Evolutionary conservation across 2,113 vertebrate species (phyloP).

Genomic region (Romanogobio albipinnatus): DNA sequence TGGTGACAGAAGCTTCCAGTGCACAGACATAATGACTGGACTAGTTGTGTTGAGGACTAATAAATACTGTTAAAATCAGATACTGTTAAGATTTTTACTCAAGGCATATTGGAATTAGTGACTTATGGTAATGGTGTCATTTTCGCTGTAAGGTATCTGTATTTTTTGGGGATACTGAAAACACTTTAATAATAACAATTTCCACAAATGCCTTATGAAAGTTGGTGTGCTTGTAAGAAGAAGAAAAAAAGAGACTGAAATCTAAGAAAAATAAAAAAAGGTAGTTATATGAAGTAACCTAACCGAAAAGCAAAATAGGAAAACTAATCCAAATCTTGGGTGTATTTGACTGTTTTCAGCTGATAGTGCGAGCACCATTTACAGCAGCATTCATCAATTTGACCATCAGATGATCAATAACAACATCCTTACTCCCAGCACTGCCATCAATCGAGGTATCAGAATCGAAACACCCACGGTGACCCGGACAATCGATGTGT

Average conservation of each 20-base stretch:
- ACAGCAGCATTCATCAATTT: slow-evolving; percentile 56
- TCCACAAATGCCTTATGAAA: not conserved
- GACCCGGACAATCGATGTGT: slow-evolving; percentile 78
- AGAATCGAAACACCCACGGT: slow-evolving; percentile 78
- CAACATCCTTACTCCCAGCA: slow-evolving; percentile 69
- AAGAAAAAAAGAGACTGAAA: too few species aligned
- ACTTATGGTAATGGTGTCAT: too few species aligned
- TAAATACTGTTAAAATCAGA: too few species aligned
- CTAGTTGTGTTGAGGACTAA: too few species aligned
- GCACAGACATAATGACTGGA: too few species aligned
- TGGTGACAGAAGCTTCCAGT: too few species aligned
- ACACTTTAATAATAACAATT: not conserved
- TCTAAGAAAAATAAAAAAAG: too few species aligned
- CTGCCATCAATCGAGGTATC: slow-evolving; percentile 80
- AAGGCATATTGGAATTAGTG: too few species aligned
- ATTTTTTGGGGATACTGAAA: not conserved
- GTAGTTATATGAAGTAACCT: not conserved
- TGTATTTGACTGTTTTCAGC: slow-evolving; percentile 39
- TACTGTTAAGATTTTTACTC: too few species aligned
- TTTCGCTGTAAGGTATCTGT: too few species aligned
- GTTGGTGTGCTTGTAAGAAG: not conserved
- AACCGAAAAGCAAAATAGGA: not conserved
- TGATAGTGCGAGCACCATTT: slow-evolving; percentile 37
- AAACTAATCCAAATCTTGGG: not conserved
- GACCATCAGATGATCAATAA: slow-evolving; percentile 71